Percentiles rank a stretch among this genome's conserved stretches.
These are phyloP conservation scores for Conomelus anceps DNA, from an alignment of 2,888 invertebrate species.

Conservation along the genomic window DNA sequence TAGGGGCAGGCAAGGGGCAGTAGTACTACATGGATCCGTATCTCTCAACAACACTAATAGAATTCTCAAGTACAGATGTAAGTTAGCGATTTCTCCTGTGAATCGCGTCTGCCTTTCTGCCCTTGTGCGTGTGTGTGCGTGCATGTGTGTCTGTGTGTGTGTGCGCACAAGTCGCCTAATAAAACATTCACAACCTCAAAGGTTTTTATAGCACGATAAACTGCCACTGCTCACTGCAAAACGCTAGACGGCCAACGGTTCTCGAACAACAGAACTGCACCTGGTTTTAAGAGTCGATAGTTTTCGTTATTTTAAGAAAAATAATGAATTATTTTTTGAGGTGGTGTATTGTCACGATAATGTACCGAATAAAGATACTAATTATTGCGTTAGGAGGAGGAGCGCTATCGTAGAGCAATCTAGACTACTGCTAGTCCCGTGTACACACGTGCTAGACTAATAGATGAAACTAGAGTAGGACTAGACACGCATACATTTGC, in stretches of 20 bases:
- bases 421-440: too few species aligned
- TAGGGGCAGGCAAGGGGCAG: not conserved
- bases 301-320: not conserved
- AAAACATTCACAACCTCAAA: not conserved
- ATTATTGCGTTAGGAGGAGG: too few species aligned
- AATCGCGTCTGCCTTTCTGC: not conserved
- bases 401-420: too few species aligned
- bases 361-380: too few species aligned
- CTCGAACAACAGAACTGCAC: not conserved
- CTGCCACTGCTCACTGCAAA: not conserved
- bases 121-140: not conserved
- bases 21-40: not conserved
- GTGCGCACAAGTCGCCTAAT: not conserved
- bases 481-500: too few species aligned
- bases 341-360: too few species aligned
- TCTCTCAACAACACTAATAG: not conserved
- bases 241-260: not conserved
- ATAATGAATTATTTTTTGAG: not conserved
- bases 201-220: not conserved
- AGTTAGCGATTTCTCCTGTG: not conserved
- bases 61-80: not conserved
- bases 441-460: too few species aligned
- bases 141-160: not conserved
- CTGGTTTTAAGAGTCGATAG: not conserved
- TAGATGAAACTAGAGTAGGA: too few species aligned